Conservation (phyloP, 2,113 vertebrate species). For the Podocnemis expansa region DNA sequence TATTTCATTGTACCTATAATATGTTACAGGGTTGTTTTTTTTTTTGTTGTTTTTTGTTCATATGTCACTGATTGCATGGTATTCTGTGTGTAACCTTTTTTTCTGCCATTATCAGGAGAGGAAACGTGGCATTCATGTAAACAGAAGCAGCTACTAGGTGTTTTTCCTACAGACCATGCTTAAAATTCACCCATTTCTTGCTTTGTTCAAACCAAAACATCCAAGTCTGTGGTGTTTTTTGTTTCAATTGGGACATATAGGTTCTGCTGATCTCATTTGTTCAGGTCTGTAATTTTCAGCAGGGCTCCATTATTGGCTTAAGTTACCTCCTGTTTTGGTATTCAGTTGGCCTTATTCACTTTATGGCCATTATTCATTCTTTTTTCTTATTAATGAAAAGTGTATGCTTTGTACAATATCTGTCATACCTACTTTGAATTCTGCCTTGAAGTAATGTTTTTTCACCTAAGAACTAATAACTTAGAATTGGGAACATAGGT, state of each 20-base stretch:
- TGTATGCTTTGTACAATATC: background rate
- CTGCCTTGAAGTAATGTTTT: background rate
- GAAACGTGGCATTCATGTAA: background rate
- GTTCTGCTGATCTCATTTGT: conserved; percentile 5
- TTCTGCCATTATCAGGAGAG: background rate
- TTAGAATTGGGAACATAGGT: background rate
- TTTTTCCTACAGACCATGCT: background rate
- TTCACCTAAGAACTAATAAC: background rate
- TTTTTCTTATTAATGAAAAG: background rate
- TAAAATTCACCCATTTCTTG: background rate
- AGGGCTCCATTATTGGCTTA: background rate
- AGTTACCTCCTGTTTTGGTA: background rate
- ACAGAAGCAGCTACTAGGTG: background rate
- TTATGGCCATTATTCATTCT: conserved; percentile 1
- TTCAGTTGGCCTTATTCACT: background rate
- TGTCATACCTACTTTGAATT: background rate
- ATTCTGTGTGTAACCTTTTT: background rate
- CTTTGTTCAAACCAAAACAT: background rate
- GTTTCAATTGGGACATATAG: background rate
- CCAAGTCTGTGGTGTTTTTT: background rate
- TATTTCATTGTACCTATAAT: conserved; percentile 16
- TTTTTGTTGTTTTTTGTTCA: too few species aligned
- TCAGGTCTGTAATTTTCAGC: background rate
- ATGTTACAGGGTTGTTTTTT: conserved; percentile 37
- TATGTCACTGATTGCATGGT: background rate